Percentiles rank a stretch among this genome's conserved stretches.
phyloP scores from a whole-genome alignment of 2,888 invertebrate species.

The Cenopis cana region DNA sequence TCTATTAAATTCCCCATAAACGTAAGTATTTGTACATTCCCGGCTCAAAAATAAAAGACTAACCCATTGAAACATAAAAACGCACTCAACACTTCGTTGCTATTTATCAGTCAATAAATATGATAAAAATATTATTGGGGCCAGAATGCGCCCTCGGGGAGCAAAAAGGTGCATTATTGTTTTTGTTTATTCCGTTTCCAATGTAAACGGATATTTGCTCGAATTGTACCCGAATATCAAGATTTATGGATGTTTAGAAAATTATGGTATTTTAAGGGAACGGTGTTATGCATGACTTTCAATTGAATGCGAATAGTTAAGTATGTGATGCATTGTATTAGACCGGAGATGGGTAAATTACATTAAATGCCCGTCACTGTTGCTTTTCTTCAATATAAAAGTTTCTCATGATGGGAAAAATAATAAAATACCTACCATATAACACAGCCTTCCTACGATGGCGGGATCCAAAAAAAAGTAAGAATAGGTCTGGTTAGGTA shows the following conservation, averaged over 20 bases:
- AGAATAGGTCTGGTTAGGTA: too few species aligned
- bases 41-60: constrained; percentile 48
- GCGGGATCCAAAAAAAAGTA: too few species aligned
- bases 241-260: constrained; percentile 67
- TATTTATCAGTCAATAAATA: constrained; percentile 84
- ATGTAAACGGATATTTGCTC: constrained; percentile 72
- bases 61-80: constrained; percentile 69
- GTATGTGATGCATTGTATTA: too few species aligned
- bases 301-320: too few species aligned
- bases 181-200: constrained; percentile 79
- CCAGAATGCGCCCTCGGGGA: constrained; percentile 77
- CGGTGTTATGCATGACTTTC: background rate
- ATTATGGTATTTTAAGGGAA: constrained; percentile 8
- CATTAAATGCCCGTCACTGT: too few species aligned
- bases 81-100: constrained; percentile 72
- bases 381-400: too few species aligned
- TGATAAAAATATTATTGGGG: constrained; percentile 84
- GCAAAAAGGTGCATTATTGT: constrained; percentile 70
- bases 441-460: too few species aligned
- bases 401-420: too few species aligned
- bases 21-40: constrained; percentile 1
- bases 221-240: constrained; percentile 73
- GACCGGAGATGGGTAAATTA: too few species aligned
- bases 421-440: too few species aligned
- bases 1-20: background rate